These are phyloP conservation scores for Tillus elongatus DNA, from an alignment of 2,888 invertebrate genomes.

Conservation along the genomic window DNA sequence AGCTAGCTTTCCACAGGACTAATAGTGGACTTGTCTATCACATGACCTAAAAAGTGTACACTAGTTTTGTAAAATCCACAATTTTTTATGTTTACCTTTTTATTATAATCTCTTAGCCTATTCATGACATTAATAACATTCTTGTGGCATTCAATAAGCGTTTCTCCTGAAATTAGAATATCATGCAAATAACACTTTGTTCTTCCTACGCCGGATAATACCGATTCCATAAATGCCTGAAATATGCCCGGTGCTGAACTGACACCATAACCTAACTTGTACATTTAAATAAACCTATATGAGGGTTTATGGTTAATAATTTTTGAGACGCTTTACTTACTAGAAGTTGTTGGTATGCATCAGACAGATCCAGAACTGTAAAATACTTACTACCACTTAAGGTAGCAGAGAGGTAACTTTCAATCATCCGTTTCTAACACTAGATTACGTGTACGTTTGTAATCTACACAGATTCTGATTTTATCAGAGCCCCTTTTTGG, in stretches of 20 bases:
- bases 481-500: slow-evolving; percentile 21
- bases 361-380: slow-evolving; percentile 24
- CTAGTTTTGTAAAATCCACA: slow-evolving; percentile 20
- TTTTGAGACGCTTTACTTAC: slow-evolving; percentile 21
- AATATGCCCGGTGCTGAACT: slow-evolving; percentile 25
- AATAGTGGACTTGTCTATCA: slow-evolving; percentile 16
- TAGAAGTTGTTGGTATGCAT: slow-evolving; percentile 27
- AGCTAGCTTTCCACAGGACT: too few species aligned
- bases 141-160: slow-evolving; percentile 14
- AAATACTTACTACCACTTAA: slow-evolving; percentile 24
- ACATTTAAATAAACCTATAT: slow-evolving; percentile 25
- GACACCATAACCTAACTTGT: slow-evolving; percentile 26
- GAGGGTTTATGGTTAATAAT: slow-evolving; percentile 26
- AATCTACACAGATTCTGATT: slow-evolving; percentile 29
- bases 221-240: slow-evolving; percentile 21
- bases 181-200: slow-evolving; percentile 24
- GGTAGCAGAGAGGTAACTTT: slow-evolving; percentile 25
- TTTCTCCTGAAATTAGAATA: slow-evolving; percentile 19
- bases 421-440: slow-evolving; percentile 25
- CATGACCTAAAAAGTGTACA: slow-evolving; percentile 24
- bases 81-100: slow-evolving; percentile 22
- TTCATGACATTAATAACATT: slow-evolving; percentile 16
- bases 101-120: slow-evolving; percentile 19
- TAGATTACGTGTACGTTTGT: slow-evolving; percentile 26
- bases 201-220: slow-evolving; percentile 15